Evolutionary conservation across 2,797 vertebrate genomes (phyloP).

Genomic region (Galaxias olidus): DNA sequence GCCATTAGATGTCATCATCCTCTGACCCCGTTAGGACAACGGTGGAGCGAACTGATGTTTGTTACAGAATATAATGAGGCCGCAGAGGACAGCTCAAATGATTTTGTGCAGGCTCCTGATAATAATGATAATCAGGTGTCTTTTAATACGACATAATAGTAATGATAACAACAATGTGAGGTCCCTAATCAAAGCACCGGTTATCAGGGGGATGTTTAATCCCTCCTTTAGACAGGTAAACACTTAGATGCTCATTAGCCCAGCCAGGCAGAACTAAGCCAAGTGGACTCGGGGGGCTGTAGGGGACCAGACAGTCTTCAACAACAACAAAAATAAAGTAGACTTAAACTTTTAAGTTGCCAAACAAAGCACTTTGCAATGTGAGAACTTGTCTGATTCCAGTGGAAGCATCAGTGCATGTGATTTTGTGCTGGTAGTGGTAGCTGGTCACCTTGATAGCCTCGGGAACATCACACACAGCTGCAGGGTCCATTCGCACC

Average conservation of each 20-base stretch:
- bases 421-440: not conserved
- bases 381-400: not conserved
- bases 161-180: no score
- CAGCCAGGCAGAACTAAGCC: conserved; percentile 46
- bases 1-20: conserved; percentile 29
- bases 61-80: no score
- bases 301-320: conserved; percentile 23
- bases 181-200: no score
- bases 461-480: conserved; percentile 92
- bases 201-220: not conserved
- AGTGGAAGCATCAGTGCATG: no score
- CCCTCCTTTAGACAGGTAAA: conserved; percentile 24
- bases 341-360: not conserved
- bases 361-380: not conserved
- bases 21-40: no score
- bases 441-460: conserved; percentile 86
- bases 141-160: no score
- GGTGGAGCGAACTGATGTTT: no score
- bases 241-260: conserved; percentile 52
- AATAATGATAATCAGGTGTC: no score
- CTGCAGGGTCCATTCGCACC: conserved; percentile 91
- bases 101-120: no score
- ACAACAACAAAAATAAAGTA: conserved; percentile 22
- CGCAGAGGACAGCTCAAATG: no score
- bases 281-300: conserved; percentile 18